phyloP scores from a whole-genome alignment of 2,888 invertebrate species.

The Troilus luridus region DNA sequence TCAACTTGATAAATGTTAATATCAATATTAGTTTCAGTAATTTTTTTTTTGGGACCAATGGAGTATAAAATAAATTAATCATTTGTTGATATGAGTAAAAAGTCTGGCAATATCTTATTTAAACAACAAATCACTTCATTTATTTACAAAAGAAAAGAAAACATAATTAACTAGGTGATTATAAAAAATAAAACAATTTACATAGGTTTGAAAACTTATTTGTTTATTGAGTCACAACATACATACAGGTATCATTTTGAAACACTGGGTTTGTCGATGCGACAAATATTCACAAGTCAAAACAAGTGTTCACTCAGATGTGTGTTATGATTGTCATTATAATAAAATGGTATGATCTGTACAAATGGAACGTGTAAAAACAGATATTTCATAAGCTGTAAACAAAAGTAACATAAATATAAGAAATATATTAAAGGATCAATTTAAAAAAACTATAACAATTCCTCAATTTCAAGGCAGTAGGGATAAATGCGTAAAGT shows the following conservation, averaged over 20 bases:
- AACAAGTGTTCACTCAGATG: conserved; percentile 50
- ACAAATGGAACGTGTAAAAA: conserved; percentile 58
- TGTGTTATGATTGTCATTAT: conserved; percentile 61
- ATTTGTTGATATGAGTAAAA: no score
- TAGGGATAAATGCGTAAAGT: conserved; percentile 49
- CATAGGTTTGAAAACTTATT: conserved; percentile 41
- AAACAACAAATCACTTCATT: neutral
- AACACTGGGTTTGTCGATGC: conserved; percentile 59
- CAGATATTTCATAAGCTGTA: conserved; percentile 49
- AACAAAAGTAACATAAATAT: conserved; percentile 50
- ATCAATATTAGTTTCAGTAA: no score
- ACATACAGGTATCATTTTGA: conserved; percentile 56
- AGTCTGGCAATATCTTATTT: neutral
- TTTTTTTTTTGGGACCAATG: no score
- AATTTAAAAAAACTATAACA: conserved; percentile 56
- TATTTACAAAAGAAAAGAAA: neutral
- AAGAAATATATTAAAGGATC: conserved; percentile 55
- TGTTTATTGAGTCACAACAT: conserved; percentile 55
- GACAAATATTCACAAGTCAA: conserved; percentile 58
- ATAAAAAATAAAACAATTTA: conserved; percentile 35
- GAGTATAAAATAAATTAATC: no score
- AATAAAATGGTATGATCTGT: conserved; percentile 61
- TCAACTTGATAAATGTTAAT: no score
- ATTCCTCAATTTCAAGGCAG: conserved; percentile 52
- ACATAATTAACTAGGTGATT: neutral